These are phyloP conservation scores for Oryzias dopingdopingensis DNA, from an alignment of 2,797 vertebrate species.

Conservation along the genomic window DNA sequence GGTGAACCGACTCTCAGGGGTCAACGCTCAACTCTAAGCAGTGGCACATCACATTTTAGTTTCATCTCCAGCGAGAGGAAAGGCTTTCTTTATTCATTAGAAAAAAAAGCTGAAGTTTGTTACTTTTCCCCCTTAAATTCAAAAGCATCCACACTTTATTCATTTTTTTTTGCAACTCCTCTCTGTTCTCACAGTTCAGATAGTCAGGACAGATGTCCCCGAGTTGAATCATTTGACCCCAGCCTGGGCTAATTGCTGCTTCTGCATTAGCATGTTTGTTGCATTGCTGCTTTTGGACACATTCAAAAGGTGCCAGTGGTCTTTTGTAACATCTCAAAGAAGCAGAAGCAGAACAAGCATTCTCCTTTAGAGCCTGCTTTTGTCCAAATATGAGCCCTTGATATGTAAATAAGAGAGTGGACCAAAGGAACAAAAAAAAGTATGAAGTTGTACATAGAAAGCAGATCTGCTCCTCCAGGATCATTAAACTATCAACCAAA, in stretches of 20 bases:
- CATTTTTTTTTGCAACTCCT: conserved; percentile 2
- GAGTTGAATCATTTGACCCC: conserved; percentile 52
- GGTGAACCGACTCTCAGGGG: conserved; percentile 66
- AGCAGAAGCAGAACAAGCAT: conserved; percentile 22
- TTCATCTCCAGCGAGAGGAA: conserved; percentile 44
- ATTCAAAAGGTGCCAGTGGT: conserved; percentile 36
- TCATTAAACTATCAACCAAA: neutral
- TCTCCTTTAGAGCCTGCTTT: conserved; percentile 37
- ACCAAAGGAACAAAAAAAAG: conserved; percentile 5
- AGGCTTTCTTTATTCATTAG: conserved; percentile 23
- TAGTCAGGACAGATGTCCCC: conserved; percentile 54
- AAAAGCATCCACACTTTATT: neutral
- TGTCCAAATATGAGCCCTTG: conserved; percentile 35
- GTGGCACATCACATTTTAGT: conserved; percentile 41
- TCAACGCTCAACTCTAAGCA: conserved; percentile 57
- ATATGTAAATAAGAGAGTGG: conserved; percentile 36
- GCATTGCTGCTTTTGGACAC: conserved; percentile 37
- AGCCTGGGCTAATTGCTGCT: conserved; percentile 33
- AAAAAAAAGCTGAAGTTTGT: conserved; percentile 11
- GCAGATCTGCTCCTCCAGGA: neutral
- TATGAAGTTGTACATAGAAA: conserved; percentile 19
- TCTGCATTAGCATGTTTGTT: conserved; percentile 33
- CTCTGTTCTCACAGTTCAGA: conserved; percentile 5
- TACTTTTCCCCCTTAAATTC: neutral
- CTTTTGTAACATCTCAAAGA: conserved; percentile 38